Evolutionary conservation across 2,113 vertebrate genomes (phyloP).

Genomic region (Ovis aries): DNA sequence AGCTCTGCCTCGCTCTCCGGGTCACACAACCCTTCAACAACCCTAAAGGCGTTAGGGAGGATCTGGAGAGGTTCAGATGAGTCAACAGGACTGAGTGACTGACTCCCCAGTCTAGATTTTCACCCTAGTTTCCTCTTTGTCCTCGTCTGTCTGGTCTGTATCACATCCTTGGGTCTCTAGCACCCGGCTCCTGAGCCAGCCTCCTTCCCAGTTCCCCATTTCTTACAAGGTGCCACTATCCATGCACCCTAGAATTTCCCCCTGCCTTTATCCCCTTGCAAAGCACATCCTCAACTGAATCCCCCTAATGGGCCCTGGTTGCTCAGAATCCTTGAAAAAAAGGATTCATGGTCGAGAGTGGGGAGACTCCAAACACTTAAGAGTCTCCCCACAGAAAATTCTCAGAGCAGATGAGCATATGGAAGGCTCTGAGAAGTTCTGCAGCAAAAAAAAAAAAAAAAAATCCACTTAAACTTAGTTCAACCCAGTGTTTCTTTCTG

Average conservation of each 20-base stretch:
- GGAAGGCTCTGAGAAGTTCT: slow-evolving; percentile 7
- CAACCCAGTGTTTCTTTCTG: not conserved
- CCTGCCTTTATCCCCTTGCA: not conserved
- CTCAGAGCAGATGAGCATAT: not conserved
- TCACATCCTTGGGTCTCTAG: not conserved
- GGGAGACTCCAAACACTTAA: not conserved
- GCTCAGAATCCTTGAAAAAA: not conserved
- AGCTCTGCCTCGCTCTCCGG: fast-evolving
- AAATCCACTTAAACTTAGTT: not conserved
- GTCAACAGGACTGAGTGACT: not conserved
- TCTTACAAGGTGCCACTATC: not conserved
- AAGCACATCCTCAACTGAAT: not conserved
- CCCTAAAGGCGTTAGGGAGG: not conserved
- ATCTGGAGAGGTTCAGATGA: not conserved
- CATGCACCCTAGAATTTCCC: not conserved
- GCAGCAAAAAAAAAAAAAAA: not conserved
- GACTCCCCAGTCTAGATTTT: not conserved
- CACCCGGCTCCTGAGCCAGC: not conserved
- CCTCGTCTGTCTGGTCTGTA: not conserved
- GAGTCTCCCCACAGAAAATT: not conserved
- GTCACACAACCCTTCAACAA: not conserved
- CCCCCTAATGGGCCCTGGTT: not conserved
- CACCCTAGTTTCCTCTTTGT: not conserved
- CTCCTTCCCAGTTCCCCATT: not conserved
- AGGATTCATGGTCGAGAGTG: not conserved